Evolutionary conservation across 2,888 invertebrate species (phyloP), one percentile per base, ranked within the genome.

Genomic region (Nemotelus nigrinus): DNA sequence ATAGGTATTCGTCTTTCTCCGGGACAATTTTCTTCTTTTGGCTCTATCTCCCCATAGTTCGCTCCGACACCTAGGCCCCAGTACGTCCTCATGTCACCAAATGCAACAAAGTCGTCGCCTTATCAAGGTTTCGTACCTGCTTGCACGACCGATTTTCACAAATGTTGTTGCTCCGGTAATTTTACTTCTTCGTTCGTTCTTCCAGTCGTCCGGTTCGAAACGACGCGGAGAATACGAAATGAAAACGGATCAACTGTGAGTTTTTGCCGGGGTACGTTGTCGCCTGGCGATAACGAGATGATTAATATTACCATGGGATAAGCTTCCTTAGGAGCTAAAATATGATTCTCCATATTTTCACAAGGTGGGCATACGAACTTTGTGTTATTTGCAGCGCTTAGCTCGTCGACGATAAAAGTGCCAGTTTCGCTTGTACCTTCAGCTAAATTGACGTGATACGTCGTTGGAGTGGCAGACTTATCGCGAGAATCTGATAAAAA

Each of bases 291-390:
- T 74, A 74, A 74, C 60, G 53, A 74, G 39, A 63, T 74, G 74
- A 74, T 74, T 60, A 74, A 74, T 74, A 60, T 60, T 47, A 53
- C 48, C 41, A 50, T 63, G 63, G 74, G 60, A 63, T 74, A 74
- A 74, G 60, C 48, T 58, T 60, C 45, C 63, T 48, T 41, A 48
- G 48, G 41, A 63, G n/a, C 47, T 74, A 63, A 74, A 74, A 74
- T 60, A 74, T 50, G 53, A 60, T 48, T 60, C 74, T 39, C 50
- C 60, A 48, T 60, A 47, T 57, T 74, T 60, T 57, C 63, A n/a
- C 45, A 3, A 60, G 50, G 53, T 55, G 44, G 70, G 55, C 43
- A 55, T 53, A 47, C 6, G 39, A 70, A 70, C 41, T 53, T 53
- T 43, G 25, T 70, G 10, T 55, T 70, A 39, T 39, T 53, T 50